Evolutionary conservation across 2,797 vertebrate species (phyloP).

Genomic region (Acridotheres tristis): DNA sequence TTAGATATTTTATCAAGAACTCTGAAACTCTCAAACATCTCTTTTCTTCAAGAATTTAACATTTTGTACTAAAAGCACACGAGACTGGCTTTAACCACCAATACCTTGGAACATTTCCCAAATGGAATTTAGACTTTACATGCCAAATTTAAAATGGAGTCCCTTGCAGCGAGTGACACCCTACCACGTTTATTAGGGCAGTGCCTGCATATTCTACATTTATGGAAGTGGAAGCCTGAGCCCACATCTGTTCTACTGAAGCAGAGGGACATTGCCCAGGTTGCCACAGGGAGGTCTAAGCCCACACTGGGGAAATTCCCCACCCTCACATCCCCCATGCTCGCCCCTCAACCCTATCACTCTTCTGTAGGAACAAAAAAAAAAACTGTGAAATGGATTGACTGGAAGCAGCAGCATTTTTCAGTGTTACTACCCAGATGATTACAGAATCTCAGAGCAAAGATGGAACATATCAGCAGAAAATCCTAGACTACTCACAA

Average conservation of each 20-base stretch:
- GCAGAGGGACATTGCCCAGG: background rate
- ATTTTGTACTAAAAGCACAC: background rate
- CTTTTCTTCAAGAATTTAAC: background rate
- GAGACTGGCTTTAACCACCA: background rate
- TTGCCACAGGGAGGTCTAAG: background rate
- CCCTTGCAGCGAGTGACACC: background rate
- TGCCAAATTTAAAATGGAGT: background rate
- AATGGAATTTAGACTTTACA: background rate
- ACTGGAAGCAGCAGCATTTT: background rate
- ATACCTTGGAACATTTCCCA: background rate
- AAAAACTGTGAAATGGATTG: background rate
- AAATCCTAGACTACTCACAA: background rate
- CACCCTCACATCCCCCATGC: fast-evolving
- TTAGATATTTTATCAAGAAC: background rate
- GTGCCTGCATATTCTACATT: background rate
- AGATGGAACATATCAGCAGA: background rate
- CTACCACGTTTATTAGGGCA: background rate
- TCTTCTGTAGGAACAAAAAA: background rate
- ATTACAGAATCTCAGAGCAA: background rate
- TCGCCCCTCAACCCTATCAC: background rate
- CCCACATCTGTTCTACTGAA: background rate
- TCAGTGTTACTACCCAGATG: background rate
- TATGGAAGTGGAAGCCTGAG: background rate
- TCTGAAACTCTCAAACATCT: background rate
- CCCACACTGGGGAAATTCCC: fast-evolving